These are phyloP conservation scores for Sebastes taczanowskii DNA, from an alignment of 2,797 vertebrate genomes.

Conservation along the genomic window DNA sequence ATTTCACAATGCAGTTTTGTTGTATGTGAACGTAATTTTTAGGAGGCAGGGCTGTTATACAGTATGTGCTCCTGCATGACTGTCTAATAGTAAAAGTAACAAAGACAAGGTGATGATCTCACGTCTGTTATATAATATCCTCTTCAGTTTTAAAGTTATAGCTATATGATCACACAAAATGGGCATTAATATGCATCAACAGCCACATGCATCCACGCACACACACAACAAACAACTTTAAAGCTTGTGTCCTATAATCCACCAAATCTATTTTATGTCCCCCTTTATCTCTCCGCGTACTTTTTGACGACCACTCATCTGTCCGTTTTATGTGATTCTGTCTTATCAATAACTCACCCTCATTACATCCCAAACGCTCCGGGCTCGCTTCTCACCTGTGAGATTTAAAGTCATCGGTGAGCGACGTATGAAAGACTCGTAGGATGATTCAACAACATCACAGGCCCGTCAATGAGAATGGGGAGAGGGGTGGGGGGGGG, in stretches of 20 bases:
- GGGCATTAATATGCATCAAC: background rate
- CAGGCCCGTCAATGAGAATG: constrained; percentile 2
- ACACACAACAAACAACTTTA: constrained; percentile 27
- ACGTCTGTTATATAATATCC: background rate
- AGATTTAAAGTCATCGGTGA: constrained; percentile 54
- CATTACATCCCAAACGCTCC: constrained; percentile 29
- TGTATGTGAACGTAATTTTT: no score
- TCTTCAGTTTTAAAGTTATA: constrained; percentile 8
- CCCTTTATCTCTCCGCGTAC: constrained; percentile 46
- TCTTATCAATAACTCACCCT: constrained; percentile 63
- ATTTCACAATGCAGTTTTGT: no score
- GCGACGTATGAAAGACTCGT: constrained; percentile 29
- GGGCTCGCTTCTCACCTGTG: background rate
- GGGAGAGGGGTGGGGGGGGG: background rate
- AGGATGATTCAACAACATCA: constrained; percentile 36
- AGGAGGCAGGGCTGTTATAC: background rate
- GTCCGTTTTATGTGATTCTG: constrained; percentile 55
- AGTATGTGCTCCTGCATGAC: background rate
- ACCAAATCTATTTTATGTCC: constrained; percentile 52
- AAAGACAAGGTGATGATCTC: background rate
- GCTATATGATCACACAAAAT: background rate
- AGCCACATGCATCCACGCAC: background rate
- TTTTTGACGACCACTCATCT: constrained; percentile 58
- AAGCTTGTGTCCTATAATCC: constrained; percentile 41
- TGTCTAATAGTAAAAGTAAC: background rate